These are phyloP conservation scores for Oreamnos americanus DNA, from an alignment of 2,113 vertebrate genomes.

Conservation along the genomic window DNA sequence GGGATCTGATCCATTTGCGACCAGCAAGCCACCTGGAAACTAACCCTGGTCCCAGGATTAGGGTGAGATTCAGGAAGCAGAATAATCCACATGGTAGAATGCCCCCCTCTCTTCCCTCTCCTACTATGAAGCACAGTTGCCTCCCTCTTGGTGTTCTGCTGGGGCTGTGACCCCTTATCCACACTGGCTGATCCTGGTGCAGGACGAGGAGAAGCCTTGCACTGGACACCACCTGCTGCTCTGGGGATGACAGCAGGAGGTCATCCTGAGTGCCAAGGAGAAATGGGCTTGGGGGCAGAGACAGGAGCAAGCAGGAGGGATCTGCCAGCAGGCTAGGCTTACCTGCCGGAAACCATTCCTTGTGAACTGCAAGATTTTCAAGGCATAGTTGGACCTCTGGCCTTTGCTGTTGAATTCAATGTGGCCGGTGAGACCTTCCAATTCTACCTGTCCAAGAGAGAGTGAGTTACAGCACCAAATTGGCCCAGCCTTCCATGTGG, in stretches of 20 bases:
- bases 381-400: conserved; percentile 94
- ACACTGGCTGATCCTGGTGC: background rate
- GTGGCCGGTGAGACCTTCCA: conserved; percentile 99
- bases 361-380: conserved; percentile 95
- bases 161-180: background rate
- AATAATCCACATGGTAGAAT: background rate
- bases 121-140: background rate
- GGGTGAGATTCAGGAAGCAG: background rate
- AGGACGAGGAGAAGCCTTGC: background rate
- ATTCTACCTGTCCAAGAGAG: conserved; percentile 97
- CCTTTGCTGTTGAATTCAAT: conserved; percentile 99
- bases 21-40: background rate
- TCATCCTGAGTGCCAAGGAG: background rate
- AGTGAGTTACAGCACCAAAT: conserved; percentile 84
- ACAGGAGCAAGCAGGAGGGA: background rate
- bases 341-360: conserved; percentile 94
- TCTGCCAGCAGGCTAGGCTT: conserved; percentile 42
- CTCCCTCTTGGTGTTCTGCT: background rate
- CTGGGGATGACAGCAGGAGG: background rate
- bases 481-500: background rate
- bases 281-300: background rate
- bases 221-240: background rate
- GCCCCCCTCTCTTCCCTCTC: rapidly evolving
- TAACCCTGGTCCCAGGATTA: background rate
- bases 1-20: background rate